Evolutionary conservation across 2,888 invertebrate genomes (phyloP).

Genomic region (Microdon myrmicae): DNA sequence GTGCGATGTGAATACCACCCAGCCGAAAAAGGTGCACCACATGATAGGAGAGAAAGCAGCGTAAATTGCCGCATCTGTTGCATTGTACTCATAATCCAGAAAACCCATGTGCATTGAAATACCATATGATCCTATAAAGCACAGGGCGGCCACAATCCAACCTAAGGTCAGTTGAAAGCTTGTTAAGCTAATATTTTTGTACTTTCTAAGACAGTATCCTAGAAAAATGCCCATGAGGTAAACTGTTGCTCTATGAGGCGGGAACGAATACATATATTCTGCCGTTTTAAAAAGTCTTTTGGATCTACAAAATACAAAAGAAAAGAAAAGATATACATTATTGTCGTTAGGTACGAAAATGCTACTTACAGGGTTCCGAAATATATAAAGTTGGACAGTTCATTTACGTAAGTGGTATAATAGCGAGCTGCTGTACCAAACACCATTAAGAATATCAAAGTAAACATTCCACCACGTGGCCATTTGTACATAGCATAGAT

Average conservation of each 20-base stretch:
- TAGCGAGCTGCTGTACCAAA: constrained; percentile 73
- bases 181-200: constrained; percentile 65
- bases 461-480: constrained; percentile 69
- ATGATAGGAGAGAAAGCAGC: constrained; percentile 77
- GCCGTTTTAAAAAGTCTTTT: constrained; percentile 75
- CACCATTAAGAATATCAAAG: constrained; percentile 67
- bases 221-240: constrained; percentile 76
- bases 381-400: constrained; percentile 74
- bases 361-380: constrained; percentile 67
- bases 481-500: constrained; percentile 71
- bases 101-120: constrained; percentile 75
- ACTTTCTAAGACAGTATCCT: constrained; percentile 71
- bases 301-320: constrained; percentile 1
- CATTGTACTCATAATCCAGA: constrained; percentile 72
- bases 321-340: not conserved
- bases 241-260: constrained; percentile 74
- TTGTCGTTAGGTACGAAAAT: not conserved
- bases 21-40: constrained; percentile 76
- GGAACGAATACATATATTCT: constrained; percentile 75
- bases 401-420: constrained; percentile 71
- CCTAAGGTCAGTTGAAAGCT: constrained; percentile 68
- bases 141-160: constrained; percentile 69
- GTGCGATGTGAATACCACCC: constrained; percentile 75
- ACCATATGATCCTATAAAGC: constrained; percentile 70
- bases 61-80: constrained; percentile 74